Conservation (phyloP, 2,113 vertebrate species). For the Solenodon paradoxus region DNA sequence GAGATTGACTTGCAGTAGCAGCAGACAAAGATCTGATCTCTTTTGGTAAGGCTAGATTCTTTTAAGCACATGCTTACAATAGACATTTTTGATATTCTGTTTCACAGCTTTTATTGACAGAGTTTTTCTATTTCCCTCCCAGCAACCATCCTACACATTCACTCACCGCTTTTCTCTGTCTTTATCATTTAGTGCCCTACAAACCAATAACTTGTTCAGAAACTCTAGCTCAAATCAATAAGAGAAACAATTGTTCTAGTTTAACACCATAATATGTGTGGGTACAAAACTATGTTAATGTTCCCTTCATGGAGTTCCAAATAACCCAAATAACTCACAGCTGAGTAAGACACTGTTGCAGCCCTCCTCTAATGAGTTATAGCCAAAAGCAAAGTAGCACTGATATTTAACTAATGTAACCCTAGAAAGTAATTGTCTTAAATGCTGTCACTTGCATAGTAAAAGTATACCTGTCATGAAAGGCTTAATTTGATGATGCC, state of each 20-base stretch:
- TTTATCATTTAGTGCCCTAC: background rate
- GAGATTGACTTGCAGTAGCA: background rate
- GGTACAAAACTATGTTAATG: background rate
- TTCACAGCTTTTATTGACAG: background rate
- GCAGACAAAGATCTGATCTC: background rate
- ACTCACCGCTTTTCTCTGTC: background rate
- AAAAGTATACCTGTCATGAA: background rate
- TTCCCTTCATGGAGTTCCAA: background rate
- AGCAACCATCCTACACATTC: background rate
- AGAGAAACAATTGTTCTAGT: background rate
- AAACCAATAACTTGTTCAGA: background rate
- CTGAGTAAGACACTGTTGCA: too few relatives aligned
- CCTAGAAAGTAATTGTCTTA: background rate
- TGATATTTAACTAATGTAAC: background rate
- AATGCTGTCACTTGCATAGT: background rate
- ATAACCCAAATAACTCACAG: background rate
- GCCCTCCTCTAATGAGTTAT: background rate
- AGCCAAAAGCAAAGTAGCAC: background rate
- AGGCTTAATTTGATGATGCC: background rate
- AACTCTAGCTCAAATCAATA: background rate
- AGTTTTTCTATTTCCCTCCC: accelerated
- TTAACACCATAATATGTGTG: background rate
- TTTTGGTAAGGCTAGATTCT: background rate
- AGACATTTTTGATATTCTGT: background rate
- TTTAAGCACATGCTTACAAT: background rate